A percentile compares a stretch with the other conserved stretches of the same genome.
Conservation (phyloP, 1,140 invertebrate genomes). For the Apis dorsata region DNA sequence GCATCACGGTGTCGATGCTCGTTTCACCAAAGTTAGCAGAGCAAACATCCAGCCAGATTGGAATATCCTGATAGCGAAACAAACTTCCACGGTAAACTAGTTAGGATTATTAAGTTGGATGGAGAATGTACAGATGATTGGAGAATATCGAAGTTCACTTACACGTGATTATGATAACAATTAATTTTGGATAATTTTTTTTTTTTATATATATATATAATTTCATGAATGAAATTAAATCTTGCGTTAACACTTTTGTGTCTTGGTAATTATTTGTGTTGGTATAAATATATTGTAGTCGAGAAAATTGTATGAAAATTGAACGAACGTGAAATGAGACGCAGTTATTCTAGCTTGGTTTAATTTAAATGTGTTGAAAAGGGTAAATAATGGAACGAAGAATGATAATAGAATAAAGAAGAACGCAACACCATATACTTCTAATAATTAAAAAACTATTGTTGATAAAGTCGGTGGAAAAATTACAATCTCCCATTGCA, state of each 20-base stretch:
- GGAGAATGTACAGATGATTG: neutral
- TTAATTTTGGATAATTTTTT: neutral
- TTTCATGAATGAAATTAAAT: too few relatives aligned
- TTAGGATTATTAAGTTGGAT: neutral
- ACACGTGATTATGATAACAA: neutral
- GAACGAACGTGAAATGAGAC: too few relatives aligned
- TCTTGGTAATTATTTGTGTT: too few relatives aligned
- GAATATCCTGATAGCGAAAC: neutral
- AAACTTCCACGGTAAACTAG: neutral
- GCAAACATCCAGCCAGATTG: neutral
- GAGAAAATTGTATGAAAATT: too few relatives aligned
- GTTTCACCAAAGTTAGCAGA: slow-evolving; percentile 2
- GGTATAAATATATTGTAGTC: too few relatives aligned
- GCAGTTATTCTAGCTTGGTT: too few relatives aligned
- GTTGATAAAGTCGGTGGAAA: slow-evolving; percentile 2
- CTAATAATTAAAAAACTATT: neutral
- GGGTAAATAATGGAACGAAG: too few relatives aligned
- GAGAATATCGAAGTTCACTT: neutral
- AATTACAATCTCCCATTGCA: slow-evolving; percentile 10
- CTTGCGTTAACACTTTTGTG: too few relatives aligned
- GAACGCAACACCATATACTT: neutral
- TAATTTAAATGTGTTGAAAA: too few relatives aligned
- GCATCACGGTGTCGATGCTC: slow-evolving; percentile 37
- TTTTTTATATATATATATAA: neutral
- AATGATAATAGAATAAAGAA: too few relatives aligned